Evolutionary conservation across 2,888 invertebrate genomes (phyloP), one percentile per base, ranked within the genome.

Genomic region (Mythimna ferrago): DNA sequence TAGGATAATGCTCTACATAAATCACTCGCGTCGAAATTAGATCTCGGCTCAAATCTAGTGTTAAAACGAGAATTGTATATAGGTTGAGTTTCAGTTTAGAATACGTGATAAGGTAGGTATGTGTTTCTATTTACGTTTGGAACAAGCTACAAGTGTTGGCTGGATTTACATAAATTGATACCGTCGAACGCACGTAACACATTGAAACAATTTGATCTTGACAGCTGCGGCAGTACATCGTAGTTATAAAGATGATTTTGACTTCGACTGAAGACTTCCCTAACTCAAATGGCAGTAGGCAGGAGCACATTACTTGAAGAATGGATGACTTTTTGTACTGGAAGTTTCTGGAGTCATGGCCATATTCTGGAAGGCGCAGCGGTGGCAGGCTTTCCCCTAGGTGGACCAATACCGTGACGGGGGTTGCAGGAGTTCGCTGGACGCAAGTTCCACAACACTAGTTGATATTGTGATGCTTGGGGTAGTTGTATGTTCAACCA

Each of bases 81-180:
- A 41, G 32, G 51, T 32, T 35, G 41, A 58, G 19, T 2, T n/a
- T 63, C n/a, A 6, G 11, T 21, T 41, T 41, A 41, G 19, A 57
- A 57, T 21, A 73, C 38, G 65, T 73, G 65, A 38, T 64, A 26
- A 54, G 32, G 14, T 54, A n/a, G 16, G 3, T 72, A 65, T 26
- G 73, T 57, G 38, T 41, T 66, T 73, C 66, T 48, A 73, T 73
- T 74, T 21, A 73, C 14, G 32, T 41, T 32, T 19, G 3, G 14
- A 35, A 71, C 60, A 32, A 65, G 41, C 57, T 74, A 57, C 66
- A 73, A 66, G 66, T 66, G 21, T 51, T 21, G 7, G 14, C 32
- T 51, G 38, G 64, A 73, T 65, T 73, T 57, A 66, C 48, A 57
- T 41, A 32, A 41, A 56, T 41, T 21, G 26, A 11, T 32, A 51